Percentiles rank a stretch among this genome's conserved stretches.
These are phyloP conservation scores for Leptinotarsa texana DNA, from an alignment of 1,140 invertebrate genomes.

Conservation along the genomic window DNA sequence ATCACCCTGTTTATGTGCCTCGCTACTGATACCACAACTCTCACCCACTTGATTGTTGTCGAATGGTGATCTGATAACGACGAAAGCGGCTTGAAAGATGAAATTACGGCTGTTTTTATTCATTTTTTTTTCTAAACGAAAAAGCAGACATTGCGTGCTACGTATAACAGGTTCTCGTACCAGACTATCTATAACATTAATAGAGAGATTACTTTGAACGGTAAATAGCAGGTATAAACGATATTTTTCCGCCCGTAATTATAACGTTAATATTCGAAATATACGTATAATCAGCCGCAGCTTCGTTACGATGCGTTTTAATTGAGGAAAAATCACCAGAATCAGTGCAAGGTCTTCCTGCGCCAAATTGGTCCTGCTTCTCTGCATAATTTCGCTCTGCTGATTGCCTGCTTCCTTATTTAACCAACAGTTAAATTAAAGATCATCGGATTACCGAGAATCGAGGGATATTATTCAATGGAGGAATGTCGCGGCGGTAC, in stretches of 20 bases:
- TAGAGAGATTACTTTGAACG: constrained; percentile 26
- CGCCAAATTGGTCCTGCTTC: background rate
- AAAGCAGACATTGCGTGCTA: constrained; percentile 35
- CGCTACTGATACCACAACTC: background rate
- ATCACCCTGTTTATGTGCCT: background rate
- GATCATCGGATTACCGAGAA: too few species aligned
- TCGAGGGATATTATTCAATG: too few species aligned
- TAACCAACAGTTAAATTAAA: too few species aligned
- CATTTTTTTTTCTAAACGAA: constrained; percentile 23
- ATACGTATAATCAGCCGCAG: background rate
- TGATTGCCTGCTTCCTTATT: too few species aligned
- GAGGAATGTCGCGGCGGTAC: too few species aligned
- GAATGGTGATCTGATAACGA: constrained; percentile 33
- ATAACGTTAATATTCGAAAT: constrained; percentile 15
- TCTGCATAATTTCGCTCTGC: too few species aligned
- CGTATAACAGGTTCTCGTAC: constrained; percentile 36
- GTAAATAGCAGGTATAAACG: constrained; percentile 26
- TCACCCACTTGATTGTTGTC: constrained; percentile 7
- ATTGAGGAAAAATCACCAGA: background rate
- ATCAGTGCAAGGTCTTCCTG: constrained; percentile 5
- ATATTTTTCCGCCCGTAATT: constrained; percentile 15
- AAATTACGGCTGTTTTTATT: constrained; percentile 30
- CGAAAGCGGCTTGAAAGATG: constrained; percentile 26
- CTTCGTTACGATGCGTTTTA: background rate
- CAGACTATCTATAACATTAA: constrained; percentile 29